phyloP scores from a whole-genome alignment of 2,113 vertebrate species.

The Tiliqua scincoides region DNA sequence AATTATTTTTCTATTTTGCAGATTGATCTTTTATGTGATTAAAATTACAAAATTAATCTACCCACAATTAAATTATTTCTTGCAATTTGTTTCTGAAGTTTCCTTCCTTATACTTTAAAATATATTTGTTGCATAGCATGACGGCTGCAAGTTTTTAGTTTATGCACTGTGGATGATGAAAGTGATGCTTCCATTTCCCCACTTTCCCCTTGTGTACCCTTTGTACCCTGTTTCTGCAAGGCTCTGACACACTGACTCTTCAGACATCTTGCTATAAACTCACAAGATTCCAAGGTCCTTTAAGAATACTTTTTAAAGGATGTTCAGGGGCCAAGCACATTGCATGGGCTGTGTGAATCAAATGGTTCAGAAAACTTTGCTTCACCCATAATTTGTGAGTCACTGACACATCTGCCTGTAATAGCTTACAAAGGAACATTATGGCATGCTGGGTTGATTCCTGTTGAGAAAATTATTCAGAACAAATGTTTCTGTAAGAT shows the following conservation, averaged over 20 bases:
- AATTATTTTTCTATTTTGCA: background rate
- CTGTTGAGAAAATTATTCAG: background rate
- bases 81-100: background rate
- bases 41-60: background rate
- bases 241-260: background rate
- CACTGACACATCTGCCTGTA: background rate
- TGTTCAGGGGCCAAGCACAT: background rate
- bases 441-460: background rate
- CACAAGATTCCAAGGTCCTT: background rate
- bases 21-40: background rate
- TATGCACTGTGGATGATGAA: background rate
- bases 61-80: background rate
- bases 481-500: background rate
- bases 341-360: background rate
- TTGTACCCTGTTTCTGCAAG: background rate
- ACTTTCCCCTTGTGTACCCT: background rate
- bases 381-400: slow-evolving; percentile 2
- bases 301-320: background rate
- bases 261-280: background rate
- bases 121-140: background rate
- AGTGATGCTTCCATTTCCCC: background rate
- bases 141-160: background rate
- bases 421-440: background rate
- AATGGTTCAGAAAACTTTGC: background rate
- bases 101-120: too few relatives aligned